Evolutionary conservation across 1,140 invertebrate genomes (phyloP).

Genomic region (Drosophila subpulchrella): DNA sequence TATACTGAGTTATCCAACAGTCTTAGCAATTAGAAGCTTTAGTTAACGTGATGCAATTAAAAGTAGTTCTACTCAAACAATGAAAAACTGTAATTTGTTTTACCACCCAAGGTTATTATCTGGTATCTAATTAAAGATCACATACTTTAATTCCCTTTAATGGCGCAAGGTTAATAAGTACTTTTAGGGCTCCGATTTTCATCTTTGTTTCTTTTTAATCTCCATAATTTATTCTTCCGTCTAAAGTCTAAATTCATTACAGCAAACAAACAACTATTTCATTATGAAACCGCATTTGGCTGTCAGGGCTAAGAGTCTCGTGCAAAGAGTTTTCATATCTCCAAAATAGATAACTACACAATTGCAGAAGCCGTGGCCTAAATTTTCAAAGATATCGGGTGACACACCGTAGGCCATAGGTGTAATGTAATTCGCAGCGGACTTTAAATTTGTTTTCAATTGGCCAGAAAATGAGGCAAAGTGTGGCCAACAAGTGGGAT

Average conservation of each 20-base stretch:
- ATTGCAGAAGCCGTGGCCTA: constrained; percentile 58
- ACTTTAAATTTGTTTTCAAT: constrained; percentile 34
- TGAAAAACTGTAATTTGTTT: neutral
- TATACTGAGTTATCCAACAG: neutral
- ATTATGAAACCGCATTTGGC: constrained; percentile 19
- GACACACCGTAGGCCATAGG: constrained; percentile 18
- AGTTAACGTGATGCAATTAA: constrained; percentile 7
- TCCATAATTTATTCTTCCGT: constrained; percentile 9
- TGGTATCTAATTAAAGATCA: constrained; percentile 24
- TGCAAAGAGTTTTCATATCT: constrained; percentile 62
- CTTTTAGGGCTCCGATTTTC: neutral
- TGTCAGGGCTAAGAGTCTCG: constrained; percentile 47
- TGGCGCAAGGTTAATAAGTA: constrained; percentile 15
- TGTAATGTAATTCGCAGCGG: constrained; percentile 32
- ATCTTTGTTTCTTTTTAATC: constrained; percentile 5
- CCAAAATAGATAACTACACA: constrained; percentile 57
- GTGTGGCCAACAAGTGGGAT: neutral
- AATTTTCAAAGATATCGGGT: constrained; percentile 61
- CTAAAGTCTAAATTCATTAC: constrained; percentile 12
- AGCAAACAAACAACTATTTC: constrained; percentile 17
- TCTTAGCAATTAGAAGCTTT: neutral
- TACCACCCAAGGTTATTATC: constrained; percentile 16
- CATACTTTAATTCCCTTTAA: constrained; percentile 38
- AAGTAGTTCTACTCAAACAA: constrained; percentile 7
- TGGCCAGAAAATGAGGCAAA: constrained; percentile 6